These are phyloP conservation scores for Empidonax traillii DNA, from an alignment of 2,113 vertebrate species.

Conservation along the genomic window DNA sequence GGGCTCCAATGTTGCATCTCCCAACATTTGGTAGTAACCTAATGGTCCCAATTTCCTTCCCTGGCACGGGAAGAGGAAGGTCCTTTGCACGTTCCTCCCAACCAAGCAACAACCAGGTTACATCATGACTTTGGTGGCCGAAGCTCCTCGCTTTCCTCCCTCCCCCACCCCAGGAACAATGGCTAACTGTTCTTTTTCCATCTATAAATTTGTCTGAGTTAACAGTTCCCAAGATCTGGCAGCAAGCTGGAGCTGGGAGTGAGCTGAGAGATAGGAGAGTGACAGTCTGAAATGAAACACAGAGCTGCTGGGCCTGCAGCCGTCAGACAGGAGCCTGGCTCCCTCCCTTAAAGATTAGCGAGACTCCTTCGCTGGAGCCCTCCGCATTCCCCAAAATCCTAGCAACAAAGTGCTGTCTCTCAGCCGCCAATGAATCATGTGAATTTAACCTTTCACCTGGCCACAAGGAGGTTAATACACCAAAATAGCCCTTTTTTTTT, in stretches of 20 bases:
- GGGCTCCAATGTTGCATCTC: not conserved
- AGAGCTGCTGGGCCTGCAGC: conserved; percentile 84
- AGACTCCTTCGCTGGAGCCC: conserved; percentile 81
- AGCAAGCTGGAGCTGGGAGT: conserved; percentile 63
- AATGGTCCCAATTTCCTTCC: not conserved
- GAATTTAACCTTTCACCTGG: conserved; percentile 73
- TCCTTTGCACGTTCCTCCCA: not conserved
- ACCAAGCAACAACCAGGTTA: conserved; percentile 25
- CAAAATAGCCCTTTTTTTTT: conserved; percentile 25
- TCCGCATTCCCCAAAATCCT: conserved; percentile 82
- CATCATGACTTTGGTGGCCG: conserved; percentile 45
- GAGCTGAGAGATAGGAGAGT: conserved; percentile 80
- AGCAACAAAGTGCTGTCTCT: conserved; percentile 77
- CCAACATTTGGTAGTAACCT: not conserved
- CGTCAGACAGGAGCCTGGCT: conserved; percentile 88
- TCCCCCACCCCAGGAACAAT: conserved; percentile 54
- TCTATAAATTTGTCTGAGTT: conserved; percentile 70
- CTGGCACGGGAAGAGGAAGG: not conserved
- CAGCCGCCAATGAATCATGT: conserved; percentile 66
- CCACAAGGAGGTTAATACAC: conserved; percentile 58
- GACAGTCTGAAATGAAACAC: conserved; percentile 90
- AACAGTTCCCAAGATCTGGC: conserved; percentile 70
- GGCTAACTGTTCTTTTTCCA: conserved; percentile 61
- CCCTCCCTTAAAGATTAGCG: conserved; percentile 82
- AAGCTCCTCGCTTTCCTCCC: not conserved